Percentiles rank a stretch among this genome's conserved stretches.
Evolutionary conservation across 2,113 vertebrate genomes (phyloP).

Genomic region (Oryzias melastigma): DNA sequence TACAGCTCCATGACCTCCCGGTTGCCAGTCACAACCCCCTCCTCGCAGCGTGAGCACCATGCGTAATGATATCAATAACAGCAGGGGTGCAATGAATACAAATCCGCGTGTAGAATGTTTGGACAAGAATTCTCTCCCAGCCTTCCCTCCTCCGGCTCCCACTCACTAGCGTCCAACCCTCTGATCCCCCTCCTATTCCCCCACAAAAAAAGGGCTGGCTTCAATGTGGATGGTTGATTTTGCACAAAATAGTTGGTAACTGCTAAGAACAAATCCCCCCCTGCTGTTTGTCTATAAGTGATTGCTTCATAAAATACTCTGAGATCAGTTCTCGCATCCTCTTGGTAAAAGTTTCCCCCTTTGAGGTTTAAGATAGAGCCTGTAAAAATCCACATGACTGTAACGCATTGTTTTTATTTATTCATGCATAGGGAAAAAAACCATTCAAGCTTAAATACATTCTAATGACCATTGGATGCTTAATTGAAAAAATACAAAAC

Average conservation of each 20-base stretch:
- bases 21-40: conserved; percentile 65
- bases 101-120: conserved; percentile 81
- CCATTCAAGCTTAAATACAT: conserved; percentile 49
- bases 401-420: conserved; percentile 47
- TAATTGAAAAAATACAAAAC: conserved; percentile 47
- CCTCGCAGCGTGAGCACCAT: conserved; percentile 74
- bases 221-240: conserved; percentile 51
- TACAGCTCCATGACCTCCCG: conserved; percentile 70
- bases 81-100: conserved; percentile 86
- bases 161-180: conserved; percentile 44
- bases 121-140: conserved; percentile 77
- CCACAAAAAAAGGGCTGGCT: conserved; percentile 48
- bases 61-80: conserved; percentile 84
- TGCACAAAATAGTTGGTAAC: conserved; percentile 30
- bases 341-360: background rate
- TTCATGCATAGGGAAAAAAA: conserved; percentile 49
- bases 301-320: conserved; percentile 8
- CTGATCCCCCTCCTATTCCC: conserved; percentile 4
- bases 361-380: background rate
- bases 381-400: conserved; percentile 24
- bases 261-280: conserved; percentile 53
- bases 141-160: conserved; percentile 44
- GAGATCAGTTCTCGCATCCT: background rate
- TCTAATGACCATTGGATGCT: conserved; percentile 42
- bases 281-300: conserved; percentile 33